Conservation (phyloP, 2,888 invertebrate genomes). For the Diaperis boleti region DNA sequence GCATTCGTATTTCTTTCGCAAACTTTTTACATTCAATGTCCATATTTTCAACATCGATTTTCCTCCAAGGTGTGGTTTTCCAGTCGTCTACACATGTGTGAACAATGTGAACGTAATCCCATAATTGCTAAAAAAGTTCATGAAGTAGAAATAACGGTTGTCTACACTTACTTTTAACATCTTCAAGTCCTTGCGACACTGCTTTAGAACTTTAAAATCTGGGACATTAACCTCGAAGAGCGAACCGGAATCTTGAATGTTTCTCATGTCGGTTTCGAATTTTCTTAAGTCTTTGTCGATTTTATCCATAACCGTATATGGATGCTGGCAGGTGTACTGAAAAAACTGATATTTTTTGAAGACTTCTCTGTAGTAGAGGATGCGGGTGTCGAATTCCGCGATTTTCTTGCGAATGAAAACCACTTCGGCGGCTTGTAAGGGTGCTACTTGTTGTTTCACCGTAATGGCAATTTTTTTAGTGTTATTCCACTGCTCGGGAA, state of each 20-base stretch:
- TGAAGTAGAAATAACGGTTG: neutral
- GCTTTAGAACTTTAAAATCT: constrained; percentile 92
- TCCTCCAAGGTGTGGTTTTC: constrained; percentile 97
- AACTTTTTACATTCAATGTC: constrained; percentile 98
- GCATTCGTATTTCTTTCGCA: constrained; percentile 89
- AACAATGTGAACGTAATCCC: constrained; percentile 95
- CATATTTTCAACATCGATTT: constrained; percentile 98
- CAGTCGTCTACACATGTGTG: constrained; percentile 93
- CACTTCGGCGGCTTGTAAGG: constrained; percentile 94
- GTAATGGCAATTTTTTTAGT: constrained; percentile 92
- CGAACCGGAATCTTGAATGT: constrained; percentile 89
- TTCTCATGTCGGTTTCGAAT: constrained; percentile 87
- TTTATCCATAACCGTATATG: constrained; percentile 82
- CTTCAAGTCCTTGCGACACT: constrained; percentile 90
- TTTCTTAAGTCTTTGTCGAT: constrained; percentile 82
- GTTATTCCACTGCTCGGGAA: constrained; percentile 96
- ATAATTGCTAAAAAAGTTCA: constrained; percentile 78
- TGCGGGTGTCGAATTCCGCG: constrained; percentile 84
- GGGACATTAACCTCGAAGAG: constrained; percentile 96
- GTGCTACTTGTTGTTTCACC: constrained; percentile 94
- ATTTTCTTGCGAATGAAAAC: constrained; percentile 90
- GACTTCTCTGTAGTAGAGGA: constrained; percentile 87
- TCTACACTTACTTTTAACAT: constrained; percentile 79
- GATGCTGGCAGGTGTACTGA: constrained; percentile 79
- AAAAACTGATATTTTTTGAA: constrained; percentile 85